Evolutionary conservation across 2,888 invertebrate species (phyloP).

Genomic region (Aphrophora alni): DNA sequence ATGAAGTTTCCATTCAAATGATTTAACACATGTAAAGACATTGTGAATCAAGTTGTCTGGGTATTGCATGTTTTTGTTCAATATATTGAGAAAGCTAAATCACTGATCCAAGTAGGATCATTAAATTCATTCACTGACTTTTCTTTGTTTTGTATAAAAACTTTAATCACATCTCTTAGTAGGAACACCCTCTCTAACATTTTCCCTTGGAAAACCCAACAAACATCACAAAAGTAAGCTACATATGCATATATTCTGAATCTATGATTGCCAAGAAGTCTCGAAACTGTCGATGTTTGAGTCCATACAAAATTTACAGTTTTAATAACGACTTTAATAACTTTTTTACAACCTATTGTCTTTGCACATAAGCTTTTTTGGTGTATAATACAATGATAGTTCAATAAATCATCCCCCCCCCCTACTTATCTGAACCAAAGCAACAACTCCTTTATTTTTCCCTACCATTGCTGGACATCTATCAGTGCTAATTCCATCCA

Average conservation of each 20-base stretch:
- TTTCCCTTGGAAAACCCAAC: not conserved
- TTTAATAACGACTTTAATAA: not conserved
- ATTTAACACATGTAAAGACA: not conserved
- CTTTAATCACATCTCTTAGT: not conserved
- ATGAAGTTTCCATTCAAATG: too few relatives aligned
- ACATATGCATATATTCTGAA: not conserved
- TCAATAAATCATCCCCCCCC: not conserved
- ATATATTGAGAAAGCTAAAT: not conserved
- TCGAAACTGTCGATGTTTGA: not conserved
- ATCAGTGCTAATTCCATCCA: not conserved
- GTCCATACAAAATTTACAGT: not conserved
- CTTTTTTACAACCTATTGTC: not conserved
- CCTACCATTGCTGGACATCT: not conserved
- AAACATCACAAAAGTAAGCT: not conserved
- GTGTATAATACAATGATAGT: not conserved
- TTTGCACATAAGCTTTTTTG: not conserved
- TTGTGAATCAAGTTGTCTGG: not conserved
- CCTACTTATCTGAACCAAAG: not conserved
- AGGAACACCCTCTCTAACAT: not conserved
- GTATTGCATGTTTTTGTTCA: not conserved
- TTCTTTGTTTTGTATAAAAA: not conserved
- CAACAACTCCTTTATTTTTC: not conserved
- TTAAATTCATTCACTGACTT: not conserved
- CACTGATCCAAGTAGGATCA: not conserved
- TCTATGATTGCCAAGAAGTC: not conserved